Evolutionary conservation across 37 sponge, comb jelly and placozoan genomes (phyloP).

Genomic region (Tethya wilhelma): DNA sequence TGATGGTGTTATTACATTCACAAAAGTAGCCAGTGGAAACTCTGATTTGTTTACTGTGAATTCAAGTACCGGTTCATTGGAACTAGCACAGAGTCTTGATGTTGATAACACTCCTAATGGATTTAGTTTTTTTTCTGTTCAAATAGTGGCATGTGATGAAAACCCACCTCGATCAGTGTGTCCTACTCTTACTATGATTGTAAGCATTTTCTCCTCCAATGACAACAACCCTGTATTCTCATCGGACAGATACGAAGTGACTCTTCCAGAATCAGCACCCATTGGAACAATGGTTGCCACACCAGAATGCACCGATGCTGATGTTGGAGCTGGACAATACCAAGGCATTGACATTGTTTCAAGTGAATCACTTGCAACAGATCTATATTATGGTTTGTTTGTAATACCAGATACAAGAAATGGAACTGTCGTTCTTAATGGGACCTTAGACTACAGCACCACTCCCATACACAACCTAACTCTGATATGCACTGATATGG

Average conservation of each 20-base stretch:
- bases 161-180: constrained; percentile 15
- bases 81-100: constrained; percentile 15
- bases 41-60: background rate
- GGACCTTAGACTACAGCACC: too few species aligned
- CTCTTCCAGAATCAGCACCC: background rate
- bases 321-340: background rate
- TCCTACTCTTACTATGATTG: background rate
- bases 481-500: too few species aligned
- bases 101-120: background rate
- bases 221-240: constrained; percentile 23
- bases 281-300: background rate
- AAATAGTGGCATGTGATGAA: constrained; percentile 15
- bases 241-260: background rate
- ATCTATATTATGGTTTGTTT: too few species aligned
- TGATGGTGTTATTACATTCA: constrained; percentile 12
- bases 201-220: constrained; percentile 7
- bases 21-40: background rate
- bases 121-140: background rate
- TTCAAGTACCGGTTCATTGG: constrained; percentile 1
- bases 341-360: too few species aligned
- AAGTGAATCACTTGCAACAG: too few species aligned
- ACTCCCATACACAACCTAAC: too few species aligned
- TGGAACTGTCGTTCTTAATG: too few species aligned
- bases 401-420: too few species aligned
- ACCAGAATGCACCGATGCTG: constrained; percentile 1